Evolutionary conservation across 2,797 vertebrate genomes (phyloP).

Genomic region (Brachyrhaphis roseni): DNA sequence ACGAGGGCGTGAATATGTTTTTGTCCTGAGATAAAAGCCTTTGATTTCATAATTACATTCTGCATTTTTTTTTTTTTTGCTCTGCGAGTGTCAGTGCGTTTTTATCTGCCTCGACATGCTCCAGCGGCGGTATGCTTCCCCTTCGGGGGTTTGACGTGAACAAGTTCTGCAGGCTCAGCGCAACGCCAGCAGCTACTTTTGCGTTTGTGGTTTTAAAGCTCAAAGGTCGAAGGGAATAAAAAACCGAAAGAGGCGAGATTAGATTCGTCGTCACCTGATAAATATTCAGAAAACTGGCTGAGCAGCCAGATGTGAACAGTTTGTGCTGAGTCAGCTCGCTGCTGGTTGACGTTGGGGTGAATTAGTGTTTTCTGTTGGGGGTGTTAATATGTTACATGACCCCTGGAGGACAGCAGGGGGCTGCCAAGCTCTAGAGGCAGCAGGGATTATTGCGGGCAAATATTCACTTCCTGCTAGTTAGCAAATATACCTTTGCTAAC

Average conservation of each 20-base stretch:
- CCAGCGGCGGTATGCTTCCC: conserved; percentile 22
- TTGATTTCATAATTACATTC: conserved; percentile 17
- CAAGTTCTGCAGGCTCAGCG: conserved; percentile 71
- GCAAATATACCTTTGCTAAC: too few relatives aligned
- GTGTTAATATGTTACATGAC: conserved; percentile 42
- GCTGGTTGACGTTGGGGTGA: conserved; percentile 41
- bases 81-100: conserved; percentile 1
- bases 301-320: conserved; percentile 6
- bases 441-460: conserved; percentile 24
- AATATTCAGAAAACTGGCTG: conserved; percentile 5
- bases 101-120: conserved; percentile 65
- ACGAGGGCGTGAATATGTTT: conserved; percentile 15
- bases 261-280: neutral
- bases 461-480: neutral
- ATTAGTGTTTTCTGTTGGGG: conserved; percentile 26
- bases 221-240: neutral
- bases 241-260: neutral
- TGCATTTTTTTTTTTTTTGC: conserved; percentile 2
- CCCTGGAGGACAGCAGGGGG: conserved; percentile 12
- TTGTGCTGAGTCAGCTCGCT: conserved; percentile 51
- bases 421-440: conserved; percentile 24
- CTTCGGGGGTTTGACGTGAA: conserved; percentile 44
- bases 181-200: conserved; percentile 12
- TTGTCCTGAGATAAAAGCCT: conserved; percentile 29
- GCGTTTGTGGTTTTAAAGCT: conserved; percentile 10